Evolutionary conservation across 2,113 vertebrate genomes (phyloP), one percentile per base, ranked within the genome.

Genomic region (Suncus etruscus): DNA sequence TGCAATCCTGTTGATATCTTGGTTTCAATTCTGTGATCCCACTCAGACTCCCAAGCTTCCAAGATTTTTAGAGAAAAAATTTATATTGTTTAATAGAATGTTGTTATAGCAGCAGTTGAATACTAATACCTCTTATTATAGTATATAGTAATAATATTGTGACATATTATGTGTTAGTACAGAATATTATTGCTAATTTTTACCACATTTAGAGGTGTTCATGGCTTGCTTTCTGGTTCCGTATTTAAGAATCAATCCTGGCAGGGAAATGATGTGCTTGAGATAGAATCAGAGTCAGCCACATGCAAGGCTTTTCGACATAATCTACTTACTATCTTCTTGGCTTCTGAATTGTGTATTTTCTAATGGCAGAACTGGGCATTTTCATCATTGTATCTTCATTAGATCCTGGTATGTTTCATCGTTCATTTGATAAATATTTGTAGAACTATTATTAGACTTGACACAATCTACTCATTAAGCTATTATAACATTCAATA

Each of bases 401-500:
- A 66, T 75, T 86, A 89, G 32, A 12, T 86, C 22, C 70, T 86
- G 4, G 24, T 61, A 75, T 15, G 39, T 2, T 65, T 68, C 18
- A 86, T 22, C 48, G 32, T 48, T 89, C 58, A 68, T 9, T 76
- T 69, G 50, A 68, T 74, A 93, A 81, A 81, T 65, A 66, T 32
- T 66, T 73, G 39, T 6, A 75, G n/a, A 90, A 69, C 69, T 75
- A 14, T 32, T 80, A 68, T 85, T 85, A 80, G 15, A 79, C 48
- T 61, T 20, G 63, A 58, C 15, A 31, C 10, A 47, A 84, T 48
- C 69, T 58, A 22, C 39, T 75, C 29, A 58, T 31, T 68, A 89
- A 68, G 32, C 2, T 77, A 32, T 48, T 31, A 32, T 54, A 89
- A 32, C 58, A 47, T 32, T 80, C 20, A 74, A 39, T 80, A 85